Base-by-base conservation (phyloP, 2,797 vertebrate genomes). In the Melanotaenia nigrans region DNA sequence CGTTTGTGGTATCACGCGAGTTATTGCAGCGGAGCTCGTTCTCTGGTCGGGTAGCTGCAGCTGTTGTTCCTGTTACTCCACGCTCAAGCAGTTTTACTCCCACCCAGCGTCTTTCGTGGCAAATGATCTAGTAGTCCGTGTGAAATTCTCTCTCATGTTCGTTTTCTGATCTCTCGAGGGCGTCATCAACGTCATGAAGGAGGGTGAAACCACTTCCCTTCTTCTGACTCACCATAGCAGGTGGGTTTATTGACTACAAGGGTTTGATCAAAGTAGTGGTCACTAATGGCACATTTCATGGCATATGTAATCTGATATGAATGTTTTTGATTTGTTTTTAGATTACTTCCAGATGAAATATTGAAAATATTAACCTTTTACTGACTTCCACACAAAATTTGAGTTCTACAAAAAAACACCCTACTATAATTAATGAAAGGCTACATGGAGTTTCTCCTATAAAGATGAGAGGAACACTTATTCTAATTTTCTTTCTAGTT, bases 1-100 rank as follows among this genome's bases (percentile, higher is more conserved):
- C 24, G 79, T 24, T 68, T 70, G 83, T 68, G 81, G 77, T 81
- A 65, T 83, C 86, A 86, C 75, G 75, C 71, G 73, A 89, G 83
- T 60, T 68, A 47, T 45, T 54, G 76, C 59, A 51, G 33, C 63
- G 47, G 32, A 28, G 60, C 25, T 14, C n/a, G 9, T 42, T 18
- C 20, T 42, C 57, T 55, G 57, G 36, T 69, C 76, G 76, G 81
- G 75, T 70, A 77, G 85, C 75, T 59, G 81, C 75, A 65, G 24
- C 9, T 69, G 32, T 16, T 61, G 61, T 42, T 65, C 3, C 33
- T 28, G 36, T 35, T 32, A 14, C 22, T 20, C 9, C 24, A 2
- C 12, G 11, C 5, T 22, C 13, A 32, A 36, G 24, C 68, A 10
- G 28, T n/a, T 54, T 25, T 14, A 68, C 45, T 64, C 57, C 20